Conservation (phyloP, 2,113 vertebrate species). For the Vulpes lagopus region DNA sequence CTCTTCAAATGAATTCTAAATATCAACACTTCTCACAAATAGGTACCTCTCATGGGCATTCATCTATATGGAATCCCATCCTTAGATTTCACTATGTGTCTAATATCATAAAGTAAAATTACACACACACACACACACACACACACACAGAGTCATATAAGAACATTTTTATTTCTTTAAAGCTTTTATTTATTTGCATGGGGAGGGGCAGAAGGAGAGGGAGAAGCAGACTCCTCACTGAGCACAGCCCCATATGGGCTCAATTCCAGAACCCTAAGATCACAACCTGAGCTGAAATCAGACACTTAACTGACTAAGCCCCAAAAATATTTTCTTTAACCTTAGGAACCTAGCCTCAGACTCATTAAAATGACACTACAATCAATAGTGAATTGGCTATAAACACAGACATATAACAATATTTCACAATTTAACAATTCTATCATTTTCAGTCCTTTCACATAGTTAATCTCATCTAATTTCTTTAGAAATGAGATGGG, state of each 20-base stretch:
- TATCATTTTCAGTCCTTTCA: not conserved
- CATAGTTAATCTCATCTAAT: not conserved
- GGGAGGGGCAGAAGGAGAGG: not conserved
- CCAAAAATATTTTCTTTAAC: not conserved
- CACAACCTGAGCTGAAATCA: not conserved
- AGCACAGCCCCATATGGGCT: not conserved
- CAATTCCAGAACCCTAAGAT: not conserved
- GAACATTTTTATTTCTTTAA: not conserved
- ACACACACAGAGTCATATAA: not conserved
- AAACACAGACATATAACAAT: not conserved
- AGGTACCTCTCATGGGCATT: not conserved
- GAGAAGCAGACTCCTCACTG: not conserved
- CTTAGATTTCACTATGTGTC: not conserved
- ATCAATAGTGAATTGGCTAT: not conserved
- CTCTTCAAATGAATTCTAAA: conserved; percentile 34
- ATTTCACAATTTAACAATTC: not conserved
- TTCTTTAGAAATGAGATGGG: not conserved
- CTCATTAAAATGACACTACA: not conserved
- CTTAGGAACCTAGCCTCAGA: not conserved
- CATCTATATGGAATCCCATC: not conserved
- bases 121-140: not conserved
- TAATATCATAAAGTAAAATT: not conserved
- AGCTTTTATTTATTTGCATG: not conserved
- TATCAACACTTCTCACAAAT: not conserved
- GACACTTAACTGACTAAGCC: not conserved